Conservation (phyloP, 2,888 invertebrate genomes). For the Cactoblastis cactorum region DNA sequence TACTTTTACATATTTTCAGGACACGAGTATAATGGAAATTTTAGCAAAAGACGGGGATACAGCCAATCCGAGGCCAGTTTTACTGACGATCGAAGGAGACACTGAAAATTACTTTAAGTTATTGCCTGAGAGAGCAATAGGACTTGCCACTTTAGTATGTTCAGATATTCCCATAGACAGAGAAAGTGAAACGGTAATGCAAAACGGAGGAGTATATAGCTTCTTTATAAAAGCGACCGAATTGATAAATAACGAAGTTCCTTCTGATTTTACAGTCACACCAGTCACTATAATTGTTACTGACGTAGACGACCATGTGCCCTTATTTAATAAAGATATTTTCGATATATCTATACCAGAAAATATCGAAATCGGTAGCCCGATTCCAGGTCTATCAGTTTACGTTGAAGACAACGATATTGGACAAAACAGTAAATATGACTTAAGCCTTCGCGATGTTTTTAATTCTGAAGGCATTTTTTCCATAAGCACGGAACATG, state of each 20-base stretch:
- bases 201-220: slow-evolving; percentile 88
- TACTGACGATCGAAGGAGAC: slow-evolving; percentile 85
- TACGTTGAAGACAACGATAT: slow-evolving; percentile 86
- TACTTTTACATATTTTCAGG: slow-evolving; percentile 44
- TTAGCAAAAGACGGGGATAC: slow-evolving; percentile 90
- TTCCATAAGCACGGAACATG: slow-evolving; percentile 82
- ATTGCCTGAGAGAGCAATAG: slow-evolving; percentile 73
- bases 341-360: slow-evolving; percentile 87
- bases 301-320: slow-evolving; percentile 88
- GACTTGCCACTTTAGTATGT: slow-evolving; percentile 80
- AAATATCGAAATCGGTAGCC: slow-evolving; percentile 84
- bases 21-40: slow-evolving; percentile 84
- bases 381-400: slow-evolving; percentile 85
- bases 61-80: slow-evolving; percentile 83
- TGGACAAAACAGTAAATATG: slow-evolving; percentile 86
- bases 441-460: slow-evolving; percentile 80
- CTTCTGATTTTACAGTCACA: slow-evolving; percentile 83
- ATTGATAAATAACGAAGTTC: slow-evolving; percentile 84
- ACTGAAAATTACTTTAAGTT: slow-evolving; percentile 83
- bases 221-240: slow-evolving; percentile 87
- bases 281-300: slow-evolving; percentile 88
- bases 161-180: slow-evolving; percentile 84
- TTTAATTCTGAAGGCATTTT: slow-evolving; percentile 80
- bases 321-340: slow-evolving; percentile 82
- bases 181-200: slow-evolving; percentile 85